A percentile compares a stretch with the other conserved stretches of the same genome.
These are phyloP conservation scores for Triplophysa tibetana DNA, from an alignment of 2,113 vertebrate species.

Conservation along the genomic window DNA sequence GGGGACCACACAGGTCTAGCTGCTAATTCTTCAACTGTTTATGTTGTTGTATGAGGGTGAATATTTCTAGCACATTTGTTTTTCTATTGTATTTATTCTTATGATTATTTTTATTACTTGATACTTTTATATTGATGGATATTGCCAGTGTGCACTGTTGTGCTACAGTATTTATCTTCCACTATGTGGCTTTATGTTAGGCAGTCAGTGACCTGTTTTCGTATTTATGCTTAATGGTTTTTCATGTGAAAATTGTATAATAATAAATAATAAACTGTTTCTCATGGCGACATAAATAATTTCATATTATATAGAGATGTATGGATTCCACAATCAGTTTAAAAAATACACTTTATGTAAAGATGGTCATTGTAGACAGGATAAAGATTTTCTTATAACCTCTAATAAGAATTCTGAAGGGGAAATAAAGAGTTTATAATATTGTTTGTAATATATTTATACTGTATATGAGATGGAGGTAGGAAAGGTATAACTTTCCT, in stretches of 20 bases:
- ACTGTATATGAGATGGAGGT: too few relatives aligned
- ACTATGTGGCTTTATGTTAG: conserved; percentile 52
- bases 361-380: not conserved
- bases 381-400: too few relatives aligned
- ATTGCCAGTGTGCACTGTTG: conserved; percentile 62
- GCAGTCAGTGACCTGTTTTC: conserved; percentile 68
- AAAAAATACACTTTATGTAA: too few relatives aligned
- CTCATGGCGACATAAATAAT: conserved; percentile 58
- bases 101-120: conserved; percentile 65
- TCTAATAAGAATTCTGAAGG: too few relatives aligned
- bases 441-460: too few relatives aligned
- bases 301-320: conserved; percentile 60
- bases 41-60: conserved; percentile 64
- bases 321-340: conserved; percentile 38
- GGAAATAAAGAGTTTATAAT: too few relatives aligned
- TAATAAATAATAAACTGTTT: conserved; percentile 68
- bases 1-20: conserved; percentile 77
- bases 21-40: conserved; percentile 78
- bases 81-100: conserved; percentile 84
- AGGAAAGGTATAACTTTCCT: too few relatives aligned
- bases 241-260: conserved; percentile 77
- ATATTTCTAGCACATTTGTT: conserved; percentile 74
- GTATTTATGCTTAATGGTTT: conserved; percentile 73
- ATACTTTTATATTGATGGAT: conserved; percentile 62
- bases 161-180: conserved; percentile 64